These are phyloP conservation scores for Trissolcus basalis DNA, from an alignment of 1,140 invertebrate species.

Conservation along the genomic window DNA sequence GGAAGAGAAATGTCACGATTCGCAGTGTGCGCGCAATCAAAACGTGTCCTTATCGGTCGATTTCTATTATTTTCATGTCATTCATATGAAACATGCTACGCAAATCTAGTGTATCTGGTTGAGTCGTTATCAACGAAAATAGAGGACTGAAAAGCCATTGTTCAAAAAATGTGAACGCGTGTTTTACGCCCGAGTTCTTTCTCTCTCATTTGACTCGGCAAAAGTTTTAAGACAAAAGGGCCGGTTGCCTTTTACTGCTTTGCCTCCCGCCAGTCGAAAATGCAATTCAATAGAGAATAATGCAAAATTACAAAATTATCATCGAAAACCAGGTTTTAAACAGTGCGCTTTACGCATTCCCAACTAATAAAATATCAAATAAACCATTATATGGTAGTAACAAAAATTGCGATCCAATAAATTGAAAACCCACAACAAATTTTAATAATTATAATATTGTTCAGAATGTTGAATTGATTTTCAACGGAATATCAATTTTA, in stretches of 20 bases:
- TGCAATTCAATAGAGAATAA: no score
- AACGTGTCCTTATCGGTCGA: slow-evolving; percentile 47
- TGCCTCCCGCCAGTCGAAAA: no score
- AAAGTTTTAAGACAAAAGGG: slow-evolving; percentile 29
- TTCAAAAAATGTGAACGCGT: slow-evolving; percentile 38
- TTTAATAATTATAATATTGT: no score
- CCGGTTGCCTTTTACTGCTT: slow-evolving; percentile 21
- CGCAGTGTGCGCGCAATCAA: slow-evolving; percentile 21
- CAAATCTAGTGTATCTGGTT: slow-evolving; percentile 49
- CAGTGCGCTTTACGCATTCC: no score
- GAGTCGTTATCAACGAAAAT: slow-evolving; percentile 46
- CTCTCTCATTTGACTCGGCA: slow-evolving; percentile 20
- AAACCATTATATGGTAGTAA: no score
- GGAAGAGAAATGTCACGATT: slow-evolving; percentile 16
- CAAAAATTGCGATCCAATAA: no score
- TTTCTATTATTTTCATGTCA: slow-evolving; percentile 54
- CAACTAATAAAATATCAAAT: no score
- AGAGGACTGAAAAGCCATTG: slow-evolving; percentile 47
- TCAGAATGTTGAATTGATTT: no score
- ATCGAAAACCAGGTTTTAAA: no score
- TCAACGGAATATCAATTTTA: no score
- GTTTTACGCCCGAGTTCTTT: slow-evolving; percentile 21
- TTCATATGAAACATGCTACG: slow-evolving; percentile 52
- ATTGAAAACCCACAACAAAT: no score
- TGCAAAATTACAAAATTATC: no score